A percentile compares a stretch with the other conserved stretches of the same genome.
These are phyloP conservation scores for Laspeyria flexula DNA, from an alignment of 2,888 invertebrate species.

Conservation along the genomic window DNA sequence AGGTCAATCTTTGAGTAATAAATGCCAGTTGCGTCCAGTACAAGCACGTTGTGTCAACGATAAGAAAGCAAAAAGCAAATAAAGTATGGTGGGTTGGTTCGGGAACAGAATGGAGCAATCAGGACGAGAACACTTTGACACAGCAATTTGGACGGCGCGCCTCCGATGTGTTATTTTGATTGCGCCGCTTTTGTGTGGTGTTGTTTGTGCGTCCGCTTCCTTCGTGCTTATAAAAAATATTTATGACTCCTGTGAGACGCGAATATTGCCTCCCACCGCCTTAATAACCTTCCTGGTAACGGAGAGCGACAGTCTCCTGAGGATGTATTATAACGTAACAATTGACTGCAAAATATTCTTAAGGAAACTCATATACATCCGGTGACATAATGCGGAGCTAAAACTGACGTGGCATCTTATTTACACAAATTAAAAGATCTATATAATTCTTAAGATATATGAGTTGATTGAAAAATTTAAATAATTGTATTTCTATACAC, in stretches of 20 bases:
- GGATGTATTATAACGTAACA: conserved; percentile 50
- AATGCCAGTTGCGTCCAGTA: conserved; percentile 16
- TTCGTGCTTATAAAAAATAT: conserved; percentile 68
- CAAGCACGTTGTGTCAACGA: conserved; percentile 52
- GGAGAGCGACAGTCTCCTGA: conserved; percentile 51
- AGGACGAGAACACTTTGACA: conserved; percentile 81
- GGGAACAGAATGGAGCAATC: conserved; percentile 81
- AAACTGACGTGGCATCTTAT: conserved; percentile 1
- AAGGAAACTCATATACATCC: conserved; percentile 27
- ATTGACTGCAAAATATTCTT: conserved; percentile 37
- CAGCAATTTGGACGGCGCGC: conserved; percentile 78
- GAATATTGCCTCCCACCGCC: conserved; percentile 60
- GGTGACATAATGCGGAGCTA: not conserved
- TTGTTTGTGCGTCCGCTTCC: conserved; percentile 68
- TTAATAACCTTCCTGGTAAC: conserved; percentile 58
- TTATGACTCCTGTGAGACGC: conserved; percentile 62
- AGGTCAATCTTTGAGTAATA: conserved; percentile 4
- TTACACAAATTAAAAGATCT: not conserved
- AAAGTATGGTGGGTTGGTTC: conserved; percentile 60
- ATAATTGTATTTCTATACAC: too few species aligned
- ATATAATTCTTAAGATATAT: too few species aligned
- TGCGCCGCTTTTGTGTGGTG: conserved; percentile 75
- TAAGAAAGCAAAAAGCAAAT: conserved; percentile 70
- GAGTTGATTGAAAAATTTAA: too few species aligned
- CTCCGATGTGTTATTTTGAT: conserved; percentile 82